Evolutionary conservation across 2,113 vertebrate species (phyloP), one percentile per base, ranked within the genome.

Genomic region (Protomyctophum bolini): DNA sequence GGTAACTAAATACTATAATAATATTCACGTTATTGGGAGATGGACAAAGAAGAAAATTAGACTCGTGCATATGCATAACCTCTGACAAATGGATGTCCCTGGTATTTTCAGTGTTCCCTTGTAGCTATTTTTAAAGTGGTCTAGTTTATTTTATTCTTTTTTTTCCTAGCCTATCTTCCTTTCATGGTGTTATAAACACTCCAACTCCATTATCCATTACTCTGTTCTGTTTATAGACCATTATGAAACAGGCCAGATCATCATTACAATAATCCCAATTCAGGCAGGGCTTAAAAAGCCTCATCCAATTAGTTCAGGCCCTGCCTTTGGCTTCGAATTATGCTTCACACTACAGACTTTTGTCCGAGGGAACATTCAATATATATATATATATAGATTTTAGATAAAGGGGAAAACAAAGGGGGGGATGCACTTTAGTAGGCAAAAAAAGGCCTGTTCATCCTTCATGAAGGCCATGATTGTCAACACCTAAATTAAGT

Each of bases 291-390:
- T 68, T 56, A 29, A 72, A n/a, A 66, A 63, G 52, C 64, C 67
- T 86, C 14, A 87, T 83, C 80, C 75, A 84, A 80, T 87, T 87
- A 84, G 60, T 62, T 71, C 70, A 72, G 66, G 66, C 73, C 57
- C 63, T 66, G 52, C 51, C 64, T 66, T 58, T 15, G 70, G 69
- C 21, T 47, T 81, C 59, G 63, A 76, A 72, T 65, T 54, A 14
- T 63, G 66, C 47, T 12, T 62, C 7, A 33, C 64, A 76, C 33
- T 65, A 11, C 41, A 58, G 10, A 66, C 57, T 7, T 28, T 58
- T 21, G 29, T 70, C 33, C 59, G 4, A 29, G 62, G 49, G 69
- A 10, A 28, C 9, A 49, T 48, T 75, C 58, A 56, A 67, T 61
- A 59, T 41, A 21, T 15, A 47, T 52, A 67, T 61, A 59, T 41